phyloP scores from a whole-genome alignment of 2,797 vertebrate species.

The Pipistrellus pygmaeus region DNA sequence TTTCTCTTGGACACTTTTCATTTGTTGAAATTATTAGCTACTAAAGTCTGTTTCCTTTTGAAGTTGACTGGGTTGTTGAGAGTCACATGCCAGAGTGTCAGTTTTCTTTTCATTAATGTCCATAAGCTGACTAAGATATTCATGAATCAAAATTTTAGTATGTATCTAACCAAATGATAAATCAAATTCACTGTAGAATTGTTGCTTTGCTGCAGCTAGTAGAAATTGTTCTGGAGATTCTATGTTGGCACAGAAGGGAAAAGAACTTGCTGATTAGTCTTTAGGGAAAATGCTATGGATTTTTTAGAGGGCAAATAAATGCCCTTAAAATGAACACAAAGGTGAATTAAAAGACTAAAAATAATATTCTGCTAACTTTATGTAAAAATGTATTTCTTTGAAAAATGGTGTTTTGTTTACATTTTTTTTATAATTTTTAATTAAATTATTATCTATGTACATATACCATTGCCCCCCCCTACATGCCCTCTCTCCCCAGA shows the following conservation, averaged over 20 bases:
- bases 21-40: slow-evolving; percentile 58
- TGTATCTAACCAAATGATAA: slow-evolving; percentile 55
- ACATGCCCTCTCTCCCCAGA: too few species aligned
- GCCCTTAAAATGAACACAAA: slow-evolving; percentile 67
- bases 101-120: slow-evolving; percentile 68
- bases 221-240: slow-evolving; percentile 59
- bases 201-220: slow-evolving; percentile 55
- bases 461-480: too few species aligned
- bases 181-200: slow-evolving; percentile 40
- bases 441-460: too few species aligned
- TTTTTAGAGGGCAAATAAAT: slow-evolving; percentile 71
- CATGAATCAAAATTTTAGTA: slow-evolving; percentile 65
- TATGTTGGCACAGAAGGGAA: slow-evolving; percentile 59
- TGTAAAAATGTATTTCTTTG: slow-evolving; percentile 57
- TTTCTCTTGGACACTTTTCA: slow-evolving; percentile 47
- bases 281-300: slow-evolving; percentile 55
- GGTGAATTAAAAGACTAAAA: slow-evolving; percentile 56
- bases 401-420: slow-evolving; percentile 49
- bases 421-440: not conserved
- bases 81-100: slow-evolving; percentile 63
- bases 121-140: slow-evolving; percentile 54
- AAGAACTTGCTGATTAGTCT: slow-evolving; percentile 74
- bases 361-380: slow-evolving; percentile 42
- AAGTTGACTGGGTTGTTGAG: slow-evolving; percentile 62
- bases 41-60: slow-evolving; percentile 54